Percentiles rank a stretch among this genome's conserved stretches.
phyloP scores from a whole-genome alignment of 2,797 vertebrate genomes.

The Distichodus sexfasciatus region DNA sequence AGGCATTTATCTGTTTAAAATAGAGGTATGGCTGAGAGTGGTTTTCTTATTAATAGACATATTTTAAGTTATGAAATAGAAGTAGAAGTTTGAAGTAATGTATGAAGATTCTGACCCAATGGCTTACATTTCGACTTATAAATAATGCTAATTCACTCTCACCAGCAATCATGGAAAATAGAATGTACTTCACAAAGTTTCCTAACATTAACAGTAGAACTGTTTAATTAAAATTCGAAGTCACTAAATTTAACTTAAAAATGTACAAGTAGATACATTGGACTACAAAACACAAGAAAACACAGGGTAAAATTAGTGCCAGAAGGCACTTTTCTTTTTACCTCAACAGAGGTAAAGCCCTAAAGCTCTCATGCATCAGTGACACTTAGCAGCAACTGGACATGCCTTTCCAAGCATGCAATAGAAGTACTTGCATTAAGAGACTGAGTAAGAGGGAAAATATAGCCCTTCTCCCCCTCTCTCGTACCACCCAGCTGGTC shows the following conservation, averaged over 20 bases:
- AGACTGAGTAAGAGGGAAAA: constrained; percentile 49
- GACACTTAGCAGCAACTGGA: constrained; percentile 72
- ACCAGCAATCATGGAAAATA: too few species aligned
- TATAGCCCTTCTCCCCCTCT: constrained; percentile 46
- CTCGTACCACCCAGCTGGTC: not conserved
- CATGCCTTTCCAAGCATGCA: constrained; percentile 67
- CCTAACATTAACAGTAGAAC: not conserved
- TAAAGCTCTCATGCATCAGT: constrained; percentile 46
- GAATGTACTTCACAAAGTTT: too few species aligned
- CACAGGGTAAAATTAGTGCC: constrained; percentile 7
- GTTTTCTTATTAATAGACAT: too few species aligned
- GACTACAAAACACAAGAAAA: constrained; percentile 14
- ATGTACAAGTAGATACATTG: not conserved
- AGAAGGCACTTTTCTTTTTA: too few species aligned
- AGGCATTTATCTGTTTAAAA: too few species aligned
- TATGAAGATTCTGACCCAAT: too few species aligned
- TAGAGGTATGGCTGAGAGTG: not conserved
- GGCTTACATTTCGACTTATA: too few species aligned
- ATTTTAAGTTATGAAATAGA: too few species aligned
- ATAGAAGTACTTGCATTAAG: constrained; percentile 54
- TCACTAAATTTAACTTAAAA: not conserved
- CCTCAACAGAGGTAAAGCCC: constrained; percentile 17
- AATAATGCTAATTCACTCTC: too few species aligned
- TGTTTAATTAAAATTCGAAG: too few species aligned
- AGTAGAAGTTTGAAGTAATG: too few species aligned